phyloP scores from a whole-genome alignment of 2,113 vertebrate genomes.

The Carlito syrichta region DNA sequence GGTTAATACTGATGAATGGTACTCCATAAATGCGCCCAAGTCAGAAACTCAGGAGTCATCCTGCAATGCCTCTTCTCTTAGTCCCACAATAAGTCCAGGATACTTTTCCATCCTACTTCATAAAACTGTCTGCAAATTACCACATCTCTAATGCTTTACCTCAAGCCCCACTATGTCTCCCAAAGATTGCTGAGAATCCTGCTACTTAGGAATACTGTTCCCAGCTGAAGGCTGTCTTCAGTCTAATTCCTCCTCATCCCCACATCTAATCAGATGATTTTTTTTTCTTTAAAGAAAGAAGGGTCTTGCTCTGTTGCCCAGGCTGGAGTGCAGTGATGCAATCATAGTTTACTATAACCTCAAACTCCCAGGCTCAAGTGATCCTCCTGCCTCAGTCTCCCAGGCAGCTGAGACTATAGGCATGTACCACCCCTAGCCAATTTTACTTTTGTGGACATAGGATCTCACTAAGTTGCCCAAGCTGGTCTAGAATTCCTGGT shows the following conservation, averaged over 20 bases:
- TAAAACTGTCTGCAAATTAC: not conserved
- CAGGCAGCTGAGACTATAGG: too few relatives aligned
- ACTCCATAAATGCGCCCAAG: not conserved
- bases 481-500: too few relatives aligned
- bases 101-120: not conserved
- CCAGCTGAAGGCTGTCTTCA: not conserved
- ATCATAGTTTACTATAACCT: too few relatives aligned
- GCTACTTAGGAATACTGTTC: not conserved
- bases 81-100: not conserved
- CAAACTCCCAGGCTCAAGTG: too few relatives aligned
- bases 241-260: not conserved
- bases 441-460: too few relatives aligned
- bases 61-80: not conserved
- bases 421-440: too few relatives aligned
- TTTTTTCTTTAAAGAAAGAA: too few relatives aligned
- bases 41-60: slow-evolving; percentile 2
- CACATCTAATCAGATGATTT: not conserved
- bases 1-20: not conserved
- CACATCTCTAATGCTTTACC: not conserved
- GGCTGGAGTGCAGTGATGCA: too few relatives aligned
- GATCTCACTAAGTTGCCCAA: too few relatives aligned
- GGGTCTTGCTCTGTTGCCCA: too few relatives aligned
- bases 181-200: not conserved
- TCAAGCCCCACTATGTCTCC: not conserved
- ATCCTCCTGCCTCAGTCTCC: too few relatives aligned